Evolutionary conservation across 2,888 invertebrate species (phyloP), one percentile per base, ranked within the genome.

Genomic region (Stenoptilia bipunctidactyla): DNA sequence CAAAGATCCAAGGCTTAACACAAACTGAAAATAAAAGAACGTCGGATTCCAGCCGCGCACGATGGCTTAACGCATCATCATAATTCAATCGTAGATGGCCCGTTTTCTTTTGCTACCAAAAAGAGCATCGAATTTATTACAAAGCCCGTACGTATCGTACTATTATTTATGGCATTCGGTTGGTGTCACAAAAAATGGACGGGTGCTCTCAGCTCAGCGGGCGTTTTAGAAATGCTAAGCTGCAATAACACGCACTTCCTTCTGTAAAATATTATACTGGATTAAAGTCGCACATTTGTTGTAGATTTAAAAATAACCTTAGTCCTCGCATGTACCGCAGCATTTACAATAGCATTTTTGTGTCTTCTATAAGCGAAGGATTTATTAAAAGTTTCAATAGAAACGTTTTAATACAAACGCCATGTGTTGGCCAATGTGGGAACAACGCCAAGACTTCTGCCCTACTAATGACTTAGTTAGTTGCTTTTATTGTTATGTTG

Each of bases 221-320:
- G 83, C 79, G 74, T 66, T 72, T 69, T 61, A 65, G 64, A 72
- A 74, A 68, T 72, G 20, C 61, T 80, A 80, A 82, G 82, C 82
- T 83, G 83, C 77, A 80, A 82, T 69, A 83, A 82, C 80, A 83
- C 70, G 73, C 74, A 77, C 77, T 83, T 83, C 82, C 83, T 82
- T 61, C 55, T 55, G 44, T 25, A 13, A 34, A 27, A 14, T 13
- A 39, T 25, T 15, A 38, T 20, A 8, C 20, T 3, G 30, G 30
- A 30, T 30, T 30, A 30, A n/a, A 9, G 9, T 30, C 10, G 30
- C 30, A 30, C 30, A 12, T 30, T 36, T 36, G 13, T 36, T 36
- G 30, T 9, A 3, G 12, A n/a, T 30, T 12, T 12, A 30, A 30
- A 12, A 9, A 8, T 30, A 8, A n/a, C 12, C 6, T 30, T n/a